These are phyloP conservation scores for Neocrepidodera transversa DNA, from an alignment of 2,888 invertebrate genomes.

Conservation along the genomic window DNA sequence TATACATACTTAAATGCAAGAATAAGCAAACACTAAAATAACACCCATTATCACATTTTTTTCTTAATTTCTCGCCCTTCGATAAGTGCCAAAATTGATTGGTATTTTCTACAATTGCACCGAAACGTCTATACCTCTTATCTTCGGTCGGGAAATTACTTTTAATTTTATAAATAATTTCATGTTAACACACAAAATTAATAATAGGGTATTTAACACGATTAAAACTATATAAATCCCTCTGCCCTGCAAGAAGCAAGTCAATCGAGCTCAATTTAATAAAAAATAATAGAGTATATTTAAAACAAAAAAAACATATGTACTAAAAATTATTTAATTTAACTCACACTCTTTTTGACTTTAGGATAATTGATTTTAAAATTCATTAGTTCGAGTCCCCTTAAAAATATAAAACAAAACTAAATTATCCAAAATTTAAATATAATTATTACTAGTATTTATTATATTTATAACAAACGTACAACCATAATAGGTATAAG, in stretches of 20 bases:
- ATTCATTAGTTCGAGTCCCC: not conserved
- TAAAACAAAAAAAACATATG: conserved; percentile 18
- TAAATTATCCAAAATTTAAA: too few species aligned
- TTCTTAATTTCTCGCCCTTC: conserved; percentile 42
- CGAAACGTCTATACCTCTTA: conserved; percentile 12
- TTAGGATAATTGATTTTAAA: not conserved
- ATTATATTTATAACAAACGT: not conserved
- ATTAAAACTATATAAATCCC: conserved; percentile 29
- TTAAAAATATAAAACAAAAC: not conserved
- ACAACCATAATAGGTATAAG: not conserved
- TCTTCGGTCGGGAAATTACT: conserved; percentile 36
- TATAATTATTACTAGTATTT: not conserved
- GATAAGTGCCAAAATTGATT: conserved; percentile 6
- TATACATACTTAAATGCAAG: conserved; percentile 50
- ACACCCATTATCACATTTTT: conserved; percentile 51
- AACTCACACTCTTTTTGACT: not conserved
- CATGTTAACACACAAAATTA: conserved; percentile 36
- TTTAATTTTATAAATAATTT: conserved; percentile 38
- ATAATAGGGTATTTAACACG: conserved; percentile 30
- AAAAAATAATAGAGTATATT: conserved; percentile 23
- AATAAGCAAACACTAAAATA: conserved; percentile 47
- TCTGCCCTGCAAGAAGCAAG: conserved; percentile 10
- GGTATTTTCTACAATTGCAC: conserved; percentile 17
- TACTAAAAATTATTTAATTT: conserved; percentile 12
- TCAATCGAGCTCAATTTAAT: conserved; percentile 13